phyloP scores from a whole-genome alignment of 2,797 vertebrate genomes.

The Coracias cyanogaster region DNA sequence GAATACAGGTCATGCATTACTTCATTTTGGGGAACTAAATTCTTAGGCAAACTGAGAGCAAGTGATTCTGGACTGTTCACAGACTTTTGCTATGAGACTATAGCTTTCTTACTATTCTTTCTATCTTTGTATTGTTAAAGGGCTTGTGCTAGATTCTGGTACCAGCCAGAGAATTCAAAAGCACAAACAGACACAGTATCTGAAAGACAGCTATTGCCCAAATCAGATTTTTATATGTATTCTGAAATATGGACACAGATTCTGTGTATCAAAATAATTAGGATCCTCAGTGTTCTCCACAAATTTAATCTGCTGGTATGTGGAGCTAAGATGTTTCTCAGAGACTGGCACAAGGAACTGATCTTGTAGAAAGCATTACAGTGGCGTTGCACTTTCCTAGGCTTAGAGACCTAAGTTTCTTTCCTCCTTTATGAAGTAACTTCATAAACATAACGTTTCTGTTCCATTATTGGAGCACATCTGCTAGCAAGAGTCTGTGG shows the following conservation, averaged over 20 bases:
- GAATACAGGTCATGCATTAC: background rate
- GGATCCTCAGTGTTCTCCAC: background rate
- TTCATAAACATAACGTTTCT: constrained; percentile 1
- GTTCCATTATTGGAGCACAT: background rate
- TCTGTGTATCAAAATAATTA: background rate
- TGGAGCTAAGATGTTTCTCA: background rate
- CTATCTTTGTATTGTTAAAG: background rate
- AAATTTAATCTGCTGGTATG: background rate
- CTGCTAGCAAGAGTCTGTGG: background rate
- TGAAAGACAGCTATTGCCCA: background rate
- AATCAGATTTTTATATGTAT: background rate
- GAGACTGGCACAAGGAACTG: background rate
- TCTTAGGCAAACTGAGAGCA: background rate
- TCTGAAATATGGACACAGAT: background rate
- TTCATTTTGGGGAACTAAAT: background rate
- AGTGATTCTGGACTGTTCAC: background rate
- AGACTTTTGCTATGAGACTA: background rate
- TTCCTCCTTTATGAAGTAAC: constrained; percentile 20
- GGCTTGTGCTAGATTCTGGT: background rate
- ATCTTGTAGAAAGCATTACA: background rate
- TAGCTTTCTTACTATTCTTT: background rate
- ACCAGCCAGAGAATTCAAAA: background rate
- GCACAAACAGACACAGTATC: background rate
- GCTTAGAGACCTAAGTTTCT: background rate
- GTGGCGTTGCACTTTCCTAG: background rate